A percentile compares a stretch with the other conserved stretches of the same genome.
Evolutionary conservation across 2,888 invertebrate species (phyloP).

Genomic region (Glaucopsyche alexis): DNA sequence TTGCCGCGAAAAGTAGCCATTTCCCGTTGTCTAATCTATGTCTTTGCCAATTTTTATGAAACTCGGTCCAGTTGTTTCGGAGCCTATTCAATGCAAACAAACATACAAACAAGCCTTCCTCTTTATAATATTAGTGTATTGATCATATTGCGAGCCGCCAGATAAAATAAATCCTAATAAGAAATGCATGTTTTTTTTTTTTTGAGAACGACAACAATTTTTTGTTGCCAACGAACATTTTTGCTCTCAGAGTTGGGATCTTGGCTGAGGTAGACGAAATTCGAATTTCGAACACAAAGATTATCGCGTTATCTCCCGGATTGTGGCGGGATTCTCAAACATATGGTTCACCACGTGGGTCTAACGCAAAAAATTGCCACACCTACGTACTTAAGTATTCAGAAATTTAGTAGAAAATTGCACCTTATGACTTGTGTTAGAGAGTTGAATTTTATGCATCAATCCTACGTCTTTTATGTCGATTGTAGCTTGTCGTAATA

Average conservation of each 20-base stretch:
- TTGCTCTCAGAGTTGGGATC: conserved; percentile 5
- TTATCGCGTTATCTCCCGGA: conserved; percentile 64
- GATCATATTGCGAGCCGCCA: neutral
- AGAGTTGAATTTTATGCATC: conserved; percentile 17
- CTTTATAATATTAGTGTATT: too few relatives aligned
- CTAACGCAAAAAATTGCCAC: conserved; percentile 47
- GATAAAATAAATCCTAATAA: neutral
- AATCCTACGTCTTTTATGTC: conserved; percentile 28
- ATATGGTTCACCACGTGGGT: conserved; percentile 77
- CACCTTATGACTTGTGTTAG: neutral
- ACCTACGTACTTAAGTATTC: conserved; percentile 40
- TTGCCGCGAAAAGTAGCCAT: too few relatives aligned
- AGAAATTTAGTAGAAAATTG: conserved; percentile 32
- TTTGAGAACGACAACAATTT: neutral
- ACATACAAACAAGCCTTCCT: too few relatives aligned
- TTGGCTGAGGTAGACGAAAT: conserved; percentile 16
- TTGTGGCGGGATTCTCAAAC: conserved; percentile 62
- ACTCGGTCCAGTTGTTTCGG: too few relatives aligned
- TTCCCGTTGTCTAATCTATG: too few relatives aligned
- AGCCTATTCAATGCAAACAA: too few relatives aligned
- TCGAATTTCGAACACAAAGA: conserved; percentile 35
- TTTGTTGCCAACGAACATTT: neutral
- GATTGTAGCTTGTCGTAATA: conserved; percentile 44
- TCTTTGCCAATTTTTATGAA: too few relatives aligned
- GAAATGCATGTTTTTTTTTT: neutral